phyloP scores from a whole-genome alignment of 92 coral and sea anemone species.

The Umimayanthus chanpuru region DNA sequence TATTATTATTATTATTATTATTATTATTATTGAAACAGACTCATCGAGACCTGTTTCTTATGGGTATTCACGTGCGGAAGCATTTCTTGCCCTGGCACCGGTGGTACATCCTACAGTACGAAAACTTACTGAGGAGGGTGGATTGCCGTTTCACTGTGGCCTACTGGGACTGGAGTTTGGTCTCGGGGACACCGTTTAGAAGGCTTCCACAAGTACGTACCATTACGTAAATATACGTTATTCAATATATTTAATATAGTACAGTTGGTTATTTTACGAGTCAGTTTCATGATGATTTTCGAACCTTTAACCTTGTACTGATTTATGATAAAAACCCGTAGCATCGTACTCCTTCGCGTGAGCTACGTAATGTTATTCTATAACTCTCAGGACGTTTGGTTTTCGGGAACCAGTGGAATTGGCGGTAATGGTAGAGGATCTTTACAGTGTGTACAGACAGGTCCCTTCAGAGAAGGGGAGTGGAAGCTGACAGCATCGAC shows the following conservation, averaged over 20 bases:
- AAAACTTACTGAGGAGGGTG: conserved; percentile 75
- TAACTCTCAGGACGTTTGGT: conserved; percentile 69
- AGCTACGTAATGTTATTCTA: neutral
- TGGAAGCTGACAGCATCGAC: conserved; percentile 65
- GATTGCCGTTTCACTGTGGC: conserved; percentile 82
- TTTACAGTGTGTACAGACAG: conserved; percentile 72
- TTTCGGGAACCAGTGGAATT: conserved; percentile 68
- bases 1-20: neutral
- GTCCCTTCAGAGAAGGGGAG: conserved; percentile 75
- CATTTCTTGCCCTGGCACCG: conserved; percentile 95
- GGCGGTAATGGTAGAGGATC: conserved; percentile 82
- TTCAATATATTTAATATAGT: too few relatives aligned
- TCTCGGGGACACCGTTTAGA: conserved; percentile 60
- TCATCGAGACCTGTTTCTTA: conserved; percentile 54
- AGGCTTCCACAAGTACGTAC: conserved; percentile 19
- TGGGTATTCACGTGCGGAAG: conserved; percentile 66
- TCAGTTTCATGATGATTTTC: too few relatives aligned
- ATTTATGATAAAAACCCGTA: too few relatives aligned
- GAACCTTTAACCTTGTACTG: too few relatives aligned
- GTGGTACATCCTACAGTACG: conserved; percentile 79
- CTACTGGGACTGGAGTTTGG: conserved; percentile 87
- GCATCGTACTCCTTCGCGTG: neutral
- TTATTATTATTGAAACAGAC: neutral
- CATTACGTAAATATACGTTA: neutral
- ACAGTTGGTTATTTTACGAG: too few relatives aligned